Percentiles rank a stretch among this genome's conserved stretches.
Conservation (phyloP, 2,113 vertebrate genomes). For the Gymnorhina tibicen region DNA sequence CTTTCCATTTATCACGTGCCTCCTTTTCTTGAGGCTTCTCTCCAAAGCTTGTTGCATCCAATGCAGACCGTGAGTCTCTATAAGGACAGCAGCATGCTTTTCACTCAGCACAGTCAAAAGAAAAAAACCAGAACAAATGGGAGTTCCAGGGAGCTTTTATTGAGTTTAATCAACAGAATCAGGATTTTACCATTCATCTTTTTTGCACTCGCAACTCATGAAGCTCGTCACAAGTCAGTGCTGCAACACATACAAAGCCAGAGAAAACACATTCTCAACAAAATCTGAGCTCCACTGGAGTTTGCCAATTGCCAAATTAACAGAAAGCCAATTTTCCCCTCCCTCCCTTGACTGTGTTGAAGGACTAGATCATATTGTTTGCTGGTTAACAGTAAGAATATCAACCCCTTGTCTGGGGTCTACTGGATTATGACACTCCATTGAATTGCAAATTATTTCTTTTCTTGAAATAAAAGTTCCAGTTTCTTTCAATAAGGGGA, state of each 20-base stretch:
- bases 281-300: conserved; percentile 72
- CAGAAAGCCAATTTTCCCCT: conserved; percentile 69
- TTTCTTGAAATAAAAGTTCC: conserved; percentile 53
- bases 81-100: fast-evolving
- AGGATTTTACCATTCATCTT: conserved; percentile 69
- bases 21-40: background rate
- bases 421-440: conserved; percentile 1
- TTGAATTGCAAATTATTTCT: conserved; percentile 16
- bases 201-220: conserved; percentile 40
- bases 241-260: background rate
- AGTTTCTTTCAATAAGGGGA: conserved; percentile 73
- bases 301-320: conserved; percentile 70
- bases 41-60: background rate
- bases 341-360: conserved; percentile 58
- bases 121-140: background rate
- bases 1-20: fast-evolving
- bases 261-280: conserved; percentile 61
- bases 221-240: conserved; percentile 42
- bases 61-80: fast-evolving
- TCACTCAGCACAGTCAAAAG: background rate
- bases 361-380: conserved; percentile 58
- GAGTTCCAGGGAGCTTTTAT: conserved; percentile 84
- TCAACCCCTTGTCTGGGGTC: conserved; percentile 60
- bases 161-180: conserved; percentile 74
- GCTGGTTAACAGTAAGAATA: conserved; percentile 62